A percentile compares a stretch with the other conserved stretches of the same genome.
phyloP scores from a whole-genome alignment of 2,113 vertebrate species.

The Cromileptes altivelis region DNA sequence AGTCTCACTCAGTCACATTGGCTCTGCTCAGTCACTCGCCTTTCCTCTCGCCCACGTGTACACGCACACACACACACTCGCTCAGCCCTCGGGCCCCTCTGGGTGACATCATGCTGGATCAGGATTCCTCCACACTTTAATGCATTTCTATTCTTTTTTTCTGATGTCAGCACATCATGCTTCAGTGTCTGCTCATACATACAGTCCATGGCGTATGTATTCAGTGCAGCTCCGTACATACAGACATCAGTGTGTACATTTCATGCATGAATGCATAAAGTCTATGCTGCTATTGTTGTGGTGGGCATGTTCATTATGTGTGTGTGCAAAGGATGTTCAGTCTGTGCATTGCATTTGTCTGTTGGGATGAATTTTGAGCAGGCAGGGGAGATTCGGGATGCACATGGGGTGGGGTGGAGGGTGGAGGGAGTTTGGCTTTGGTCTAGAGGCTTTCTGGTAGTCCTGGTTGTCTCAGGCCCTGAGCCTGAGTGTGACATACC shows the following conservation, averaged over 20 bases:
- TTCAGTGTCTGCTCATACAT: conserved; percentile 78
- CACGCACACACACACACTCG: conserved; percentile 27
- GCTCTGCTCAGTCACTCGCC: conserved; percentile 45
- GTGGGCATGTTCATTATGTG: conserved; percentile 15
- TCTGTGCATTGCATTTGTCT: conserved; percentile 67
- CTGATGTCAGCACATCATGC: conserved; percentile 81
- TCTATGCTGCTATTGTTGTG: conserved; percentile 31
- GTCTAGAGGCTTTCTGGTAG: conserved; percentile 69
- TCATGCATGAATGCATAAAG: conserved; percentile 78
- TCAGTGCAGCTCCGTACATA: conserved; percentile 62
- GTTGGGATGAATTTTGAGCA: conserved; percentile 71
- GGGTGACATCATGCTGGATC: conserved; percentile 74
- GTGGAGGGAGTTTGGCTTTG: conserved; percentile 67
- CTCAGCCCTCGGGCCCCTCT: conserved; percentile 55
- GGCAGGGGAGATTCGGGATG: conserved; percentile 75
- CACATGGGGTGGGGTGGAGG: conserved; percentile 69
- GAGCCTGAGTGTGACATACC: conserved; percentile 90
- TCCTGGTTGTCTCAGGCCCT: conserved; percentile 71
- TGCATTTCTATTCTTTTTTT: conserved; percentile 65
- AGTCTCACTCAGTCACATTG: conserved; percentile 48
- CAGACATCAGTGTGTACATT: conserved; percentile 75
- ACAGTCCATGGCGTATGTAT: conserved; percentile 76
- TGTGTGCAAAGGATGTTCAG: conserved; percentile 35
- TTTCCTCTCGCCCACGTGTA: not conserved
- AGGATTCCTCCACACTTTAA: conserved; percentile 67